These are phyloP conservation scores for Phalera bucephala DNA, from an alignment of 2,888 invertebrate species.

Conservation along the genomic window DNA sequence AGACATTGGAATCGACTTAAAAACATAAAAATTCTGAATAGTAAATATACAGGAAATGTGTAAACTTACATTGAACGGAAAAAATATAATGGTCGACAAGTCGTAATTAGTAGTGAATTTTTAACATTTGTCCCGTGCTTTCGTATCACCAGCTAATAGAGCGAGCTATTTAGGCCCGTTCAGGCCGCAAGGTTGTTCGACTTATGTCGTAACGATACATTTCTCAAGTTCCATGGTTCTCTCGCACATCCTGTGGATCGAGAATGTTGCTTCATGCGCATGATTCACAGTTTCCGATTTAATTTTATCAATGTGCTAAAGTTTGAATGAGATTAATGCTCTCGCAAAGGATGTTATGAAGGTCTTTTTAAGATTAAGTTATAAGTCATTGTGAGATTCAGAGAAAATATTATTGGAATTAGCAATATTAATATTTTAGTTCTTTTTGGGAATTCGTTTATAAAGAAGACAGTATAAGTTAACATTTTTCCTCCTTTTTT, in stretches of 20 bases:
- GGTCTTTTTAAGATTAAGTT: too few relatives aligned
- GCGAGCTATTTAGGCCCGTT: not conserved
- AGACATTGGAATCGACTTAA: conserved; percentile 9
- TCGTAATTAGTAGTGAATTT: conserved; percentile 18
- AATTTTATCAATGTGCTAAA: conserved; percentile 25
- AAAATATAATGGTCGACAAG: not conserved
- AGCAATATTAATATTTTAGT: too few relatives aligned
- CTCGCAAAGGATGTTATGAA: not conserved
- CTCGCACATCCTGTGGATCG: conserved; percentile 38
- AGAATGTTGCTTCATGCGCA: conserved; percentile 24
- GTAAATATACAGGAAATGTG: conserved; percentile 6
- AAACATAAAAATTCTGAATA: conserved; percentile 5
- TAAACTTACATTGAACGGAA: not conserved
- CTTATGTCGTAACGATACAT: conserved; percentile 30
- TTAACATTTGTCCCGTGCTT: conserved; percentile 23
- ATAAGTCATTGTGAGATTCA: too few relatives aligned
- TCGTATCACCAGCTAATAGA: conserved; percentile 23
- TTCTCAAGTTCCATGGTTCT: conserved; percentile 35
- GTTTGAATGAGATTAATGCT: conserved; percentile 1
- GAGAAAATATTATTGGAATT: too few relatives aligned
- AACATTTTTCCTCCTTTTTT: too few relatives aligned
- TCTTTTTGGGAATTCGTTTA: too few relatives aligned
- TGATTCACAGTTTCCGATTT: conserved; percentile 35
- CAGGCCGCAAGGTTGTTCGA: conserved; percentile 23
- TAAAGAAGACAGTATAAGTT: too few relatives aligned